Conservation (phyloP, 2,888 invertebrate genomes). For the Byasa hedistus region DNA sequence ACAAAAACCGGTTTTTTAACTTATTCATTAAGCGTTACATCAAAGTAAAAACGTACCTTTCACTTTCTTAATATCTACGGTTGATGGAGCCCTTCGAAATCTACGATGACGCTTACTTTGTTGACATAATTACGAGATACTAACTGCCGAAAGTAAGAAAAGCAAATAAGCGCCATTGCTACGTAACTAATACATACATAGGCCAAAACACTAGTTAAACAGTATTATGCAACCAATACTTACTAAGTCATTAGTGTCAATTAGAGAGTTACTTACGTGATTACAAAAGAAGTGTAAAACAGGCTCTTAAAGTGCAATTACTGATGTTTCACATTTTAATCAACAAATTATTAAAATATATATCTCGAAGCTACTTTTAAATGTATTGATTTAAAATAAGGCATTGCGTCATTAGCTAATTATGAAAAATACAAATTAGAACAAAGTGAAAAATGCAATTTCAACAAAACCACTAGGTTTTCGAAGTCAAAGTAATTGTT, state of each 20-base stretch:
- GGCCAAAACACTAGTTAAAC: conserved; percentile 33
- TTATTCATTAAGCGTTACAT: too few species aligned
- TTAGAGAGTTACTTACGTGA: conserved; percentile 23
- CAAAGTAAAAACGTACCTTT: conserved; percentile 27
- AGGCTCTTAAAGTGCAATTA: conserved; percentile 6
- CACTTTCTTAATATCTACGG: conserved; percentile 38
- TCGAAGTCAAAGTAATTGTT: too few species aligned
- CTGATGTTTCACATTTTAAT: neutral
- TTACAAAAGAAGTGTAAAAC: conserved; percentile 13
- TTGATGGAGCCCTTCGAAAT: conserved; percentile 37
- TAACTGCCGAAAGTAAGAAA: conserved; percentile 32
- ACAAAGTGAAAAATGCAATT: too few species aligned
- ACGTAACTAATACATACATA: conserved; percentile 34
- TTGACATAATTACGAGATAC: conserved; percentile 35
- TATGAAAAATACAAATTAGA: neutral
- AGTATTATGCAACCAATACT: conserved; percentile 35
- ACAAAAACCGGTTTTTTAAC: too few species aligned
- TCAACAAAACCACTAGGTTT: too few species aligned
- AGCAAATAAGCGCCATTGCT: conserved; percentile 34
- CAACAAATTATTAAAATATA: neutral
- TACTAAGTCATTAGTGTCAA: conserved; percentile 25
- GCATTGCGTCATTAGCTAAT: neutral
- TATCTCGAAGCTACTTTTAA: neutral
- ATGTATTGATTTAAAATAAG: neutral
- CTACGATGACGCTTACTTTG: conserved; percentile 33